These are phyloP conservation scores for Branchellion lobata DNA, from an alignment of 2,888 invertebrate species.

Conservation along the genomic window DNA sequence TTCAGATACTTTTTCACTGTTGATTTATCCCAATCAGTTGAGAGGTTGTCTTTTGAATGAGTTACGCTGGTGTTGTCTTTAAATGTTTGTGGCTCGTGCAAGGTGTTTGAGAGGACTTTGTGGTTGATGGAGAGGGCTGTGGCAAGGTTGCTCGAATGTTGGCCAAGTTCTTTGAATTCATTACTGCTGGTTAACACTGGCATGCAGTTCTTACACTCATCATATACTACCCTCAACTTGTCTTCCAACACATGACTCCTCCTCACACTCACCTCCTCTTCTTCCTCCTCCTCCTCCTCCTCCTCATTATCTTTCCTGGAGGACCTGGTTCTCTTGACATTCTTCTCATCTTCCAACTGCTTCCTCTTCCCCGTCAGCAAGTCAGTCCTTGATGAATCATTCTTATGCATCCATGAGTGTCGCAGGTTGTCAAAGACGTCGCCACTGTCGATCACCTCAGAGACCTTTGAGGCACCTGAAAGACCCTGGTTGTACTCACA, in stretches of 20 bases:
- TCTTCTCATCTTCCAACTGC: no score
- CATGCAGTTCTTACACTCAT: not conserved
- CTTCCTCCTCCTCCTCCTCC: no score
- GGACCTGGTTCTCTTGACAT: no score
- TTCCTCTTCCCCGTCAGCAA: slow-evolving; percentile 6
- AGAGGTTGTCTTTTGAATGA: not conserved
- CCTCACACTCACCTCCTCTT: not conserved
- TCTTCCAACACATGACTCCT: not conserved
- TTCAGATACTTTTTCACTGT: not conserved
- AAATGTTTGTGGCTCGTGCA: no score
- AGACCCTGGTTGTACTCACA: not conserved
- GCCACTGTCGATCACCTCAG: not conserved
- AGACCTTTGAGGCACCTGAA: not conserved
- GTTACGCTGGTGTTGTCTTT: not conserved
- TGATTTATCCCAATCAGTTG: no score
- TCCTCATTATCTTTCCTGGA: not conserved
- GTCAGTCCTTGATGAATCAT: no score
- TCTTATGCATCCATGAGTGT: no score
- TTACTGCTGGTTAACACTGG: not conserved
- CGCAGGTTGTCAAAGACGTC: not conserved
- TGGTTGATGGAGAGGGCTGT: no score
- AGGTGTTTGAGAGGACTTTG: no score
- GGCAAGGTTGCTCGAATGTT: not conserved
- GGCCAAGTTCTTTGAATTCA: not conserved
- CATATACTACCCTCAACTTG: not conserved